Conservation (phyloP, 2,797 vertebrate genomes). For the Sebastes baramenuke region DNA sequence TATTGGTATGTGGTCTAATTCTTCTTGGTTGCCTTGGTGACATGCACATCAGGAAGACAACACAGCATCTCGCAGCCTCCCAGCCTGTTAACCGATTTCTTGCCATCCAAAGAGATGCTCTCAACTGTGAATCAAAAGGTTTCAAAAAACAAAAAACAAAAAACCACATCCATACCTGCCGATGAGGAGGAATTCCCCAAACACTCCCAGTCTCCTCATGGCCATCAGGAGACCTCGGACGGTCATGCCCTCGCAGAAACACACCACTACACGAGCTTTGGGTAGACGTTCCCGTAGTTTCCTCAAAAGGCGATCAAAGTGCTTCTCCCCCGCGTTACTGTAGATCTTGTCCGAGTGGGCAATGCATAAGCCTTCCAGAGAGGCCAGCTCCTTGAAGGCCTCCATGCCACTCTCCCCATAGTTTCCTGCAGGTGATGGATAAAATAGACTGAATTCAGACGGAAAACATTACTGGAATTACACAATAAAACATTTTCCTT, state of each 20-base stretch:
- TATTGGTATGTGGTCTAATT: slow-evolving; percentile 62
- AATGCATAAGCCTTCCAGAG: slow-evolving; percentile 95
- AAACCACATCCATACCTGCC: slow-evolving; percentile 88
- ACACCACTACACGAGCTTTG: slow-evolving; percentile 96
- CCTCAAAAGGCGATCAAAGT: slow-evolving; percentile 93
- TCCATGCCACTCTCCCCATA: slow-evolving; percentile 99
- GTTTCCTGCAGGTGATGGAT: slow-evolving; percentile 85
- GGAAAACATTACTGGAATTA: not conserved
- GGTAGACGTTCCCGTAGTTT: slow-evolving; percentile 94
- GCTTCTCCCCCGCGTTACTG: slow-evolving; percentile 96
- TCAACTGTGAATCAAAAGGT: slow-evolving; percentile 11
- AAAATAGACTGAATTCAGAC: not conserved
- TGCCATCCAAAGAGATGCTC: not conserved
- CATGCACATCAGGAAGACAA: slow-evolving; percentile 62
- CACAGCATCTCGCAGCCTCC: slow-evolving; percentile 19
- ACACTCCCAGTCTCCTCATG: slow-evolving; percentile 92
- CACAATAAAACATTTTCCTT: not conserved
- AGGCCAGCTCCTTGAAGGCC: slow-evolving; percentile 96
- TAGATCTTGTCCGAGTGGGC: slow-evolving; percentile 99
- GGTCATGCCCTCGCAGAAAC: slow-evolving; percentile 99
- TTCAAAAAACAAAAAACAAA: no score
- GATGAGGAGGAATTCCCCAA: slow-evolving; percentile 92
- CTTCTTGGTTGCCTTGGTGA: slow-evolving; percentile 81
- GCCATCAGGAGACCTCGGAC: slow-evolving; percentile 95
- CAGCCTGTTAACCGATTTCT: slow-evolving; percentile 19